Evolutionary conservation across 2,797 vertebrate species (phyloP), one percentile per base, ranked within the genome.

Genomic region (Danionella dracula): DNA sequence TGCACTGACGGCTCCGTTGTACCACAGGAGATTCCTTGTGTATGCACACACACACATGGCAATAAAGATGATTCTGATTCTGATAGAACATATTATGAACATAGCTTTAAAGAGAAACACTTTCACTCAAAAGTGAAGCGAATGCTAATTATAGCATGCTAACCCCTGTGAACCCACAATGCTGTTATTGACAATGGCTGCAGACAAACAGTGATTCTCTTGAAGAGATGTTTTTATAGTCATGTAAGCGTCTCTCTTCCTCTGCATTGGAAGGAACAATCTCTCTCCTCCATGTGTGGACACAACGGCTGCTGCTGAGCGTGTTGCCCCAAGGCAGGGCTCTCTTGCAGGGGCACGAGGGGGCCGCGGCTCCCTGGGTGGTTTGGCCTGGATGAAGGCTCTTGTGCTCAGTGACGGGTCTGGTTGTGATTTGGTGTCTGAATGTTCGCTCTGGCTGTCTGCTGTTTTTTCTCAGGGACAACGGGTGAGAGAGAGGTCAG

Each of bases 361-460:
- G 69, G 48, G 21, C 56, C 17, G 40, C 13, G 45, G 41, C 82
- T 73, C 75, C 83, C 66, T 88, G 85, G 87, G 87, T 88, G 86
- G 87, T 71, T 77, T 60, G 40, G 72, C 46, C 38, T 40, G 29
- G 66, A 76, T 42, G 68, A 73, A 66, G 66, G 53, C 44, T 50
- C 58, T 59, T 42, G 37, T 67, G 54, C 62, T 66, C 69, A 70
- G 10, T 54, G 41, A 59, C 51, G 66, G 62, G 82, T 87, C 87
- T 89, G 88, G 82, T 85, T 84, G 76, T 88, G 81, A 89, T 91
- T 89, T 91, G 19, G 65, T 65, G 79, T 82, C 67, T 58, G 76
- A 83, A 61, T 21, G 72, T 68, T 72, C 79, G 72, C 66, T 70
- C 58, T 35, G 69, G 71, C 75, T 70, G 75, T 78, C 75, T 82